These are phyloP conservation scores for Dendrolimus punctatus DNA, from an alignment of 1,140 invertebrate genomes.

Conservation along the genomic window DNA sequence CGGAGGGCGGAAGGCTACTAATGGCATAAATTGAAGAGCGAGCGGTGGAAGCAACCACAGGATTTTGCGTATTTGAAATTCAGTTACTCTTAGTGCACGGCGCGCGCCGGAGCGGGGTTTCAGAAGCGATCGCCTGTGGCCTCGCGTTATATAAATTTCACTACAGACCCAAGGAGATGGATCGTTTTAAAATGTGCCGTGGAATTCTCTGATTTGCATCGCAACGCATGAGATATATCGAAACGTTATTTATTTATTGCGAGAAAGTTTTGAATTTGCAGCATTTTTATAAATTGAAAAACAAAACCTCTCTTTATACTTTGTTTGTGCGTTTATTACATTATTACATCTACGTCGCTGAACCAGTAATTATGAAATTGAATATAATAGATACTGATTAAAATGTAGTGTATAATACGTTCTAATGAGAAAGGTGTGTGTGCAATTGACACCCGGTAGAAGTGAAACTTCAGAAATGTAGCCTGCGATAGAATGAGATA, in stretches of 20 bases:
- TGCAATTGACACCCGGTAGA: no score
- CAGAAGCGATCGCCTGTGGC: constrained; percentile 29
- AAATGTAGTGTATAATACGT: no score
- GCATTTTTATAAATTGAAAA: neutral
- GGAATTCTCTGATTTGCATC: constrained; percentile 28
- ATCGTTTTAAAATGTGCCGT: constrained; percentile 29
- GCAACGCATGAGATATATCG: constrained; percentile 23
- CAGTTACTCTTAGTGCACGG: constrained; percentile 42
- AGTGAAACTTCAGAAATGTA: no score
- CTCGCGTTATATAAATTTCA: constrained; percentile 24
- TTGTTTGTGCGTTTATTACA: no score
- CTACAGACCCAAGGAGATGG: constrained; percentile 29
- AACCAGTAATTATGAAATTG: no score
- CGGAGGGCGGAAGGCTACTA: constrained; percentile 33
- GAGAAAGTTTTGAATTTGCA: neutral
- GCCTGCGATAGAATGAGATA: no score
- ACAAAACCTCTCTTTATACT: no score
- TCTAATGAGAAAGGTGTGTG: no score
- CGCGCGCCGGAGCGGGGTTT: constrained; percentile 20
- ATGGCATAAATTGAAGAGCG: constrained; percentile 50
- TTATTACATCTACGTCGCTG: no score
- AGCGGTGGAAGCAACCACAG: constrained; percentile 42
- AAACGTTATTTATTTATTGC: constrained; percentile 6
- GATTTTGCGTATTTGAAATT: constrained; percentile 61
- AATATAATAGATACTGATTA: no score